Evolutionary conservation across 64 coral and sea anemone genomes (phyloP).

Genomic region (Montipora efflorescens): DNA sequence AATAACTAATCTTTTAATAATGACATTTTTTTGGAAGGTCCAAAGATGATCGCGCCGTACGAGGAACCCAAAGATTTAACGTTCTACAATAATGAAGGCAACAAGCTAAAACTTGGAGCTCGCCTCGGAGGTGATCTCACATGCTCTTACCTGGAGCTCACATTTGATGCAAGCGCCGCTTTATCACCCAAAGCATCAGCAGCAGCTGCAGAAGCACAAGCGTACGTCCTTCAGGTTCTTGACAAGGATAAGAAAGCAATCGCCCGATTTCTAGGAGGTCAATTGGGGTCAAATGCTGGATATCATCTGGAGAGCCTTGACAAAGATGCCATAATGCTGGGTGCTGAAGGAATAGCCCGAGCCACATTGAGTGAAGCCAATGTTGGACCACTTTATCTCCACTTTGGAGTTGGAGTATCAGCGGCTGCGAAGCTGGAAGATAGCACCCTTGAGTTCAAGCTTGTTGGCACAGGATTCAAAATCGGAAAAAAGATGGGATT

Average conservation of each 20-base stretch:
- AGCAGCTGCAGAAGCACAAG: background rate
- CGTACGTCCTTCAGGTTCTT: background rate
- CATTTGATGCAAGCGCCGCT: background rate
- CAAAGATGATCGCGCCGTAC: too few relatives aligned
- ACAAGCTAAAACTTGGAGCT: too few relatives aligned
- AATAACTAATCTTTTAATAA: too few relatives aligned
- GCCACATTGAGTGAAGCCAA: background rate
- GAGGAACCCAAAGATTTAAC: too few relatives aligned
- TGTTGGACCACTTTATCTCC: background rate
- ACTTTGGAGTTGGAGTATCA: slow-evolving; percentile 12
- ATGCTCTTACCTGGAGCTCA: background rate
- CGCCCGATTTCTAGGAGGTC: slow-evolving; percentile 9
- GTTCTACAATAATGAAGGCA: too few relatives aligned
- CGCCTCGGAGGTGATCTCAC: background rate
- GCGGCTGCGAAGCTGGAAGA: slow-evolving; percentile 16
- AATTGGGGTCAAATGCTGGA: background rate
- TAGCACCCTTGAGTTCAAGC: background rate
- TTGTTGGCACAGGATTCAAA: background rate
- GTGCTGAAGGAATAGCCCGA: background rate
- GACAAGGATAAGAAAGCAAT: background rate
- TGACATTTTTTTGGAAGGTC: too few relatives aligned
- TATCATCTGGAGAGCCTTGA: background rate
- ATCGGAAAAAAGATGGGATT: slow-evolving; percentile 19
- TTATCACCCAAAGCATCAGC: background rate
- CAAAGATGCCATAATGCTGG: background rate